phyloP scores from a whole-genome alignment of 2,113 vertebrate genomes.

The Romanogobio albipinnatus region DNA sequence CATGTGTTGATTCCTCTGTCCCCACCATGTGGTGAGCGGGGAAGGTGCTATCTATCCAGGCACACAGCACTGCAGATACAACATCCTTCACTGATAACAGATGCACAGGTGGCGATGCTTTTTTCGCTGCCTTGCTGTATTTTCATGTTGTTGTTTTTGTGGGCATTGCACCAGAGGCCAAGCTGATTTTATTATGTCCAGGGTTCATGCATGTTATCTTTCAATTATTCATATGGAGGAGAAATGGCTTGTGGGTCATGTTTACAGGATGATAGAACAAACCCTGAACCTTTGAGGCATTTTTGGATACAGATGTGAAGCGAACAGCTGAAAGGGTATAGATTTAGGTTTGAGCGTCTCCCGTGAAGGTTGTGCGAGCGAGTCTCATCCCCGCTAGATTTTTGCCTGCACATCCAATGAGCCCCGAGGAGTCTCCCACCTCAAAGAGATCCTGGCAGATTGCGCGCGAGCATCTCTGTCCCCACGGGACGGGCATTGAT shows the following conservation, averaged over 20 bases:
- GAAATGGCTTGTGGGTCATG: neutral
- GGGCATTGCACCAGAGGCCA: neutral
- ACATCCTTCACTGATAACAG: slow-evolving; percentile 12
- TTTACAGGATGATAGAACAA: neutral
- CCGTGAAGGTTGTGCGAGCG: slow-evolving; percentile 5
- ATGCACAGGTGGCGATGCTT: neutral
- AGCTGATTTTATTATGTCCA: too few relatives aligned
- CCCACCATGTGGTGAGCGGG: neutral
- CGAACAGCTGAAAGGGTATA: neutral
- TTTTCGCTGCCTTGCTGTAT: slow-evolving; percentile 5
- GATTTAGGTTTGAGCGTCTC: neutral
- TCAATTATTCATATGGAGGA: slow-evolving; percentile 27
- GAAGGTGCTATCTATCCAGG: neutral
- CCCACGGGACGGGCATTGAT: slow-evolving; percentile 37
- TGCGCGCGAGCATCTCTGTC: slow-evolving; percentile 4
- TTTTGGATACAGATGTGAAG: neutral
- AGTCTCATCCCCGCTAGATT: slow-evolving; percentile 4
- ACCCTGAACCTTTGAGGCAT: neutral
- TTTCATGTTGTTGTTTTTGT: neutral
- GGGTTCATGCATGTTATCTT: neutral
- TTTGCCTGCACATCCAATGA: slow-evolving; percentile 35
- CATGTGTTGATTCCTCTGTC: neutral
- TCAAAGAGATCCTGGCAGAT: slow-evolving; percentile 31
- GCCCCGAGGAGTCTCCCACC: slow-evolving; percentile 37
- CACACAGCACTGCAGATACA: neutral